phyloP scores from a whole-genome alignment of 2,797 vertebrate genomes.

The Astyanax mexicanus region DNA sequence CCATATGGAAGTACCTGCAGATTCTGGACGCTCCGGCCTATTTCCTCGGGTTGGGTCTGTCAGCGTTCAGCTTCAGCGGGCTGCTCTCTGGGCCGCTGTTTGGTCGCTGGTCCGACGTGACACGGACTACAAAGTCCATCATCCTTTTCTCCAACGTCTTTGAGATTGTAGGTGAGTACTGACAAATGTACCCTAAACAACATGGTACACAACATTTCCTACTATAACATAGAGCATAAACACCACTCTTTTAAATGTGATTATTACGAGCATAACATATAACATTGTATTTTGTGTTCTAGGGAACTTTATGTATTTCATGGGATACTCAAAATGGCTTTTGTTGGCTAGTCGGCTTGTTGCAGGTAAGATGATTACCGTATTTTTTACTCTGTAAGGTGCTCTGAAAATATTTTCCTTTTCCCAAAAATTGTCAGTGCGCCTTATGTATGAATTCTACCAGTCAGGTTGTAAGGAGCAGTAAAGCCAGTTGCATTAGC shows the following conservation, averaged over 20 bases:
- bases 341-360: conserved; percentile 83
- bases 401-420: no score
- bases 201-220: no score
- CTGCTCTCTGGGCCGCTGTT: conserved; percentile 82
- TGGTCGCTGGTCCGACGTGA: conserved; percentile 83
- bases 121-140: conserved; percentile 78
- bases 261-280: no score
- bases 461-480: no score
- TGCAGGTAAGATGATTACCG: conserved; percentile 75
- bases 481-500: no score
- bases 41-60: conserved; percentile 84
- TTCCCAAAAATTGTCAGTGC: no score
- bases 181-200: no score
- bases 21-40: conserved; percentile 82
- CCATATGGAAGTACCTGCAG: conserved; percentile 87
- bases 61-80: conserved; percentile 85
- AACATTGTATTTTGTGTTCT: background rate
- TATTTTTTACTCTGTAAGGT: no score
- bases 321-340: conserved; percentile 87
- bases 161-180: conserved; percentile 82
- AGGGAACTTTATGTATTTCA: conserved; percentile 90
- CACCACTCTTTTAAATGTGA: no score
- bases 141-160: conserved; percentile 85
- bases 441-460: no score
- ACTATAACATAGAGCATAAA: no score